Evolutionary conservation across 37 sponge, comb jelly and placozoan genomes (phyloP).

Genomic region (Diacarnus erythraeanus): DNA sequence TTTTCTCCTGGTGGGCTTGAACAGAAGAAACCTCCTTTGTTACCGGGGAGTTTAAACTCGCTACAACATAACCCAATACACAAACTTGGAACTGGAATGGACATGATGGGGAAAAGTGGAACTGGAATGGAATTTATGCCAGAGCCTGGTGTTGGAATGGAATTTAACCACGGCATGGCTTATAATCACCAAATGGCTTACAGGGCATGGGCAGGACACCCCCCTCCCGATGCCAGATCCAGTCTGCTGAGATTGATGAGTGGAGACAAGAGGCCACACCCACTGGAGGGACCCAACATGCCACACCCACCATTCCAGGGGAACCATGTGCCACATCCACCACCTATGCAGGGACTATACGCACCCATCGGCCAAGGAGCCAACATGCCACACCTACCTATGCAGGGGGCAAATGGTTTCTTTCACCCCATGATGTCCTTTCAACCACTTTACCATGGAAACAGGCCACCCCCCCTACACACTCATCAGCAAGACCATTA

Average conservation of each 20-base stretch:
- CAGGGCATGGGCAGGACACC: not conserved
- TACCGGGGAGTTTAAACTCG: too few relatives aligned
- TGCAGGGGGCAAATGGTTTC: not conserved
- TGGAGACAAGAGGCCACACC: not conserved
- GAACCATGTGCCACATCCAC: not conserved
- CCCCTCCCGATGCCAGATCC: not conserved
- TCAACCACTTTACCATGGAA: not conserved
- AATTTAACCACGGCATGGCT: not conserved
- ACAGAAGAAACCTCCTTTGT: too few relatives aligned
- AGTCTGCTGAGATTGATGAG: not conserved
- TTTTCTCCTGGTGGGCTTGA: too few relatives aligned
- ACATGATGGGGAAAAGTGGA: too few relatives aligned
- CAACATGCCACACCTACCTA: not conserved
- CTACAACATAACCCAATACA: too few relatives aligned
- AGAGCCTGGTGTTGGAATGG: not conserved
- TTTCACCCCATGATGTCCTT: not conserved
- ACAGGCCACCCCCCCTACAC: too few relatives aligned
- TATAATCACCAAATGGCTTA: not conserved
- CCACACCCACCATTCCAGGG: slow-evolving; percentile 1
- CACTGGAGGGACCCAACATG: not conserved
- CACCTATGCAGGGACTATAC: not conserved
- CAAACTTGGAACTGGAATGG: too few relatives aligned
- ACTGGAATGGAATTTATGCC: not conserved
- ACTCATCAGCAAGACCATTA: not conserved
- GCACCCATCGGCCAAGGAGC: not conserved